phyloP scores from a whole-genome alignment of 2,888 invertebrate species.

The Panzeria rudis region DNA sequence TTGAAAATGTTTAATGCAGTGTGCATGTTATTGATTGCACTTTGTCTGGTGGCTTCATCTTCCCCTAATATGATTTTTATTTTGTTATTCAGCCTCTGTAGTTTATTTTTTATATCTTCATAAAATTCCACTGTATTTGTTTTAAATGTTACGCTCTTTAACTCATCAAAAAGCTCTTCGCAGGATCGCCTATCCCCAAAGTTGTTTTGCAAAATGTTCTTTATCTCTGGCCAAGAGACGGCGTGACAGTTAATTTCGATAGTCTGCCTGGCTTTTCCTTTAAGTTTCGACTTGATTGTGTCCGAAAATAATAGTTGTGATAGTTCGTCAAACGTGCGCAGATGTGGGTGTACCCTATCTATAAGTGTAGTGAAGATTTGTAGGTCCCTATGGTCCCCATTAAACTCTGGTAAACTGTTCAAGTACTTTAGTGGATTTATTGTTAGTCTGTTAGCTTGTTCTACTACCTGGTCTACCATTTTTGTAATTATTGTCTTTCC shows the following conservation, averaged over 20 bases:
- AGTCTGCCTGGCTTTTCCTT: conserved; percentile 8
- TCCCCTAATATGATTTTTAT: background rate
- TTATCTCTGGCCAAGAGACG: conserved; percentile 4
- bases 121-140: background rate
- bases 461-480: too few species aligned
- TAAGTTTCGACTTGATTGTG: background rate
- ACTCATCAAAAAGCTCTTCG: too few species aligned
- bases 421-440: too few species aligned
- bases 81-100: background rate
- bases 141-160: background rate
- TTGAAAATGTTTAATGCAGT: background rate
- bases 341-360: conserved; percentile 8
- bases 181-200: too few species aligned
- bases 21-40: background rate
- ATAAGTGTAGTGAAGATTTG: conserved; percentile 3
- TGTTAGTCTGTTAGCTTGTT: too few species aligned
- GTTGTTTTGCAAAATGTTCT: background rate
- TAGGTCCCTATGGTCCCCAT: too few species aligned
- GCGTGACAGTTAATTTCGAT: conserved; percentile 9
- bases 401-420: too few species aligned
- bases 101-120: background rate
- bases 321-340: background rate
- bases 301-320: conserved; percentile 9
- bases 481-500: too few species aligned
- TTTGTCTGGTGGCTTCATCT: background rate